Evolutionary conservation across 2,113 vertebrate species (phyloP).

Genomic region (Sula dactylatra): DNA sequence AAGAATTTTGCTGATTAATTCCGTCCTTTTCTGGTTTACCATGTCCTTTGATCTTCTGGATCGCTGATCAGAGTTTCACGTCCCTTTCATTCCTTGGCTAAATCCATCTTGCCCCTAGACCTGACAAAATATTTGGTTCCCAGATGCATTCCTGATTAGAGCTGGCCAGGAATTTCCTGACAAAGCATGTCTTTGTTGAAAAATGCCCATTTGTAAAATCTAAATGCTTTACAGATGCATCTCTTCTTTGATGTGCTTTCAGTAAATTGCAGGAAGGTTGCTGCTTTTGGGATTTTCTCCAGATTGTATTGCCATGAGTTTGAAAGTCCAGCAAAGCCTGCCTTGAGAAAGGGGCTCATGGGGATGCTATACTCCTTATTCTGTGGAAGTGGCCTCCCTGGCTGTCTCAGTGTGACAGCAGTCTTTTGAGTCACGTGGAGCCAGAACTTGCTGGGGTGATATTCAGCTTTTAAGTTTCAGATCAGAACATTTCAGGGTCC

Average conservation of each 20-base stretch:
- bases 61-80: background rate
- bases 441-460: background rate
- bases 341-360: background rate
- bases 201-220: background rate
- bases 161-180: conserved; percentile 12
- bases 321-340: background rate
- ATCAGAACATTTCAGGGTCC: background rate
- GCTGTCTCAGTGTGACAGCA: background rate
- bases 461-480: background rate
- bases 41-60: conserved; percentile 25
- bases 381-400: background rate
- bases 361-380: background rate
- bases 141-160: conserved; percentile 8
- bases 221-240: background rate
- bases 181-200: conserved; percentile 7
- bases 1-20: background rate
- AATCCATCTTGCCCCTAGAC: background rate
- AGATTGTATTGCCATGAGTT: background rate
- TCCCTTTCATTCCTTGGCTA: background rate
- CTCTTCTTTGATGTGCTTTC: background rate
- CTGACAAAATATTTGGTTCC: background rate
- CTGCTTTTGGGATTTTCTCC: background rate
- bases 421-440: background rate
- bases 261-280: background rate
- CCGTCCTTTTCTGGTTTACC: background rate